Evolutionary conservation across 2,113 vertebrate genomes (phyloP).

Genomic region (Chaetops frenatus): DNA sequence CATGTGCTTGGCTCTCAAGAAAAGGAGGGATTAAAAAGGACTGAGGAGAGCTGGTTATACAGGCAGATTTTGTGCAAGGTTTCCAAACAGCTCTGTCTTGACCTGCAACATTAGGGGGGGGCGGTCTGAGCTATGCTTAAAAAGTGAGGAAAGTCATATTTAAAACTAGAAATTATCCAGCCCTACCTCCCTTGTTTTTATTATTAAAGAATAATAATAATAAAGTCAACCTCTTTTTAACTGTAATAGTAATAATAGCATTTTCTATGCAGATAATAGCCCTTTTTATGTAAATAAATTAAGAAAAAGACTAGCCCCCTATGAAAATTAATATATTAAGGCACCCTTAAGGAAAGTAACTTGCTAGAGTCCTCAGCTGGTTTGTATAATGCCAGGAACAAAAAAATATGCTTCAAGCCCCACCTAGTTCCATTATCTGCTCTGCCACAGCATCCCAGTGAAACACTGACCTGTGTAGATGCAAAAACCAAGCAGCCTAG

Average conservation of each 20-base stretch:
- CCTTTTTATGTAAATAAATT: background rate
- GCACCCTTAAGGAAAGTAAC: background rate
- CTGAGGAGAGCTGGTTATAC: conserved; percentile 27
- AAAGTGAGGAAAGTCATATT: background rate
- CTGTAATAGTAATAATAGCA: background rate
- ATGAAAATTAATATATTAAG: background rate
- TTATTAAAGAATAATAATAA: background rate
- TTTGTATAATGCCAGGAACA: background rate
- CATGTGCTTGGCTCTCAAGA: conserved; percentile 39
- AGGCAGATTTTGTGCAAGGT: conserved; percentile 39
- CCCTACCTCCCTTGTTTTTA: background rate
- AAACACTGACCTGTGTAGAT: background rate
- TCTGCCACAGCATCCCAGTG: background rate
- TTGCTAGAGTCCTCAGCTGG: background rate
- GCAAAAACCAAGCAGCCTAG: rapidly evolving
- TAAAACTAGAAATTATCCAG: conserved; percentile 6
- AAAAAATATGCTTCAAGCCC: background rate
- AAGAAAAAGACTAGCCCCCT: background rate
- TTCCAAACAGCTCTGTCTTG: conserved; percentile 43
- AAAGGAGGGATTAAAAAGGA: conserved; percentile 45
- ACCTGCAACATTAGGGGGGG: conserved; percentile 2
- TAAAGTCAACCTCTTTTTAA: background rate
- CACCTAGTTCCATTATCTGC: background rate
- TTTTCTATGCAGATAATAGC: background rate
- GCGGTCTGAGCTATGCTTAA: conserved; percentile 24